Conservation (phyloP, 2,113 vertebrate species). For the Carollia perspicillata region DNA sequence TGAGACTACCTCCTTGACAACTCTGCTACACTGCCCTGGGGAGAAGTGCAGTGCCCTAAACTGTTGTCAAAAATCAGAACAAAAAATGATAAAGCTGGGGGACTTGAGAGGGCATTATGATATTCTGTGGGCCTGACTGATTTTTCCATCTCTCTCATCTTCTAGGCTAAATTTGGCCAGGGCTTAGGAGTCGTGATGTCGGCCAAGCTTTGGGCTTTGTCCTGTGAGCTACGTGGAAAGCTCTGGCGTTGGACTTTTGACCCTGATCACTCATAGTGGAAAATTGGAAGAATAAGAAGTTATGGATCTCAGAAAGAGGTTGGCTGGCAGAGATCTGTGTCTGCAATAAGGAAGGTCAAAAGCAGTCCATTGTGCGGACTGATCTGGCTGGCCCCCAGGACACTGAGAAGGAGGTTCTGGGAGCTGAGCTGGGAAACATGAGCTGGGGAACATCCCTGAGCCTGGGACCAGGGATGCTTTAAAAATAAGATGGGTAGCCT, state of each 20-base stretch:
- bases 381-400: neutral
- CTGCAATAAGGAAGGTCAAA: neutral
- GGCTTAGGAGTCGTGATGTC: neutral
- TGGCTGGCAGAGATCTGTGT: neutral
- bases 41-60: neutral
- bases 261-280: neutral
- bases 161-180: neutral
- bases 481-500: neutral
- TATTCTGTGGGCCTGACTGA: neutral
- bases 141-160: neutral
- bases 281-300: neutral
- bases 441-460: too few relatives aligned
- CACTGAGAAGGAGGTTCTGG: too few relatives aligned
- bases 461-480: neutral
- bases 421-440: neutral
- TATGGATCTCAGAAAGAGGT: neutral
- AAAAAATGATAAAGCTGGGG: neutral
- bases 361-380: neutral
- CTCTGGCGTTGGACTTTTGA: neutral
- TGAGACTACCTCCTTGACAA: neutral
- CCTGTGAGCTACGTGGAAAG: rapidly evolving
- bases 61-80: neutral
- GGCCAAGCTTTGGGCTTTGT: neutral
- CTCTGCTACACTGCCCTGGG: neutral
- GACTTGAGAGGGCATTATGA: neutral